phyloP scores from a whole-genome alignment of 2,888 invertebrate genomes.

The Thymelicus acteon region DNA sequence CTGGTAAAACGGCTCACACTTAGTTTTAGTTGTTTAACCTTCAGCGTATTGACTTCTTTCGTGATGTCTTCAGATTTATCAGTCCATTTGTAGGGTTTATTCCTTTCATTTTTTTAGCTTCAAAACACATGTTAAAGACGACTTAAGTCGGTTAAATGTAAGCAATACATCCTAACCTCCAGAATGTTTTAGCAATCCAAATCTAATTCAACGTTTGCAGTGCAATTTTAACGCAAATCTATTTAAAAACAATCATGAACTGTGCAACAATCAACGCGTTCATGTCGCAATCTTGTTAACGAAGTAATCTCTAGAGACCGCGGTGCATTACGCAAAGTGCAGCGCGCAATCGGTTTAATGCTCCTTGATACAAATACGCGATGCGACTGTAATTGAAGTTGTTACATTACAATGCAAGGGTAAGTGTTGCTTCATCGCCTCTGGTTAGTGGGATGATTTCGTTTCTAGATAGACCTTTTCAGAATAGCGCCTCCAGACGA shows the following conservation, averaged over 20 bases:
- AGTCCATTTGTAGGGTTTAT: no score
- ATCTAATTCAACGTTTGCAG: no score
- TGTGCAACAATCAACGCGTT: conserved; percentile 1
- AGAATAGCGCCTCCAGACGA: no score
- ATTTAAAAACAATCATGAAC: neutral
- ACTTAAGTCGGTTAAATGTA: no score
- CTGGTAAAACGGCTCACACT: no score
- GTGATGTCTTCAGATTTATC: no score
- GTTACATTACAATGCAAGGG: neutral
- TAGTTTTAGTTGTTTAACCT: no score
- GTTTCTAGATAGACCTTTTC: neutral
- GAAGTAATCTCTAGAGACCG: conserved; percentile 12
- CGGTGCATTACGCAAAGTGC: conserved; percentile 24
- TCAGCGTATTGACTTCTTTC: no score
- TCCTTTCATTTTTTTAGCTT: no score
- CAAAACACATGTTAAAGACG: no score
- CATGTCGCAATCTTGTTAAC: conserved; percentile 9
- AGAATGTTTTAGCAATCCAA: no score
- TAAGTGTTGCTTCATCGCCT: neutral
- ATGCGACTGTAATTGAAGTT: conserved; percentile 7
- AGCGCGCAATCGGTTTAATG: conserved; percentile 15
- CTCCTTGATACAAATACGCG: conserved; percentile 23
- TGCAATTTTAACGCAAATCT: neutral
- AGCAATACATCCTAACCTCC: no score
- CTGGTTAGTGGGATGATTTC: neutral